Base-by-base conservation (phyloP, 2,888 invertebrate genomes). In the Vesta saturnalis region DNA sequence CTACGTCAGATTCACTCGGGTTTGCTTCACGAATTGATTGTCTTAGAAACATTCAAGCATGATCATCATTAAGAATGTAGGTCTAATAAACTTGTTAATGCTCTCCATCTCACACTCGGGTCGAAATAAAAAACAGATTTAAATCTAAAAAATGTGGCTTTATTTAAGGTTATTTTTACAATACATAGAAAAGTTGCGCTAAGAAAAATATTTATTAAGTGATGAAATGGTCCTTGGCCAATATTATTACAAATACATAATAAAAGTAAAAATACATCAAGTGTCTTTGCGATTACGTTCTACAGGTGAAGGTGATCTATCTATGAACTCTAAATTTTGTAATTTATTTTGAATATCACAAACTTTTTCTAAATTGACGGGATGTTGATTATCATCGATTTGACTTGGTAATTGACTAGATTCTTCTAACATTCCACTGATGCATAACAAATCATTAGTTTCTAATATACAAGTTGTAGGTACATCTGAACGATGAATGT, bases 281-380 rank as follows among this genome's bases (percentile, higher is more conserved):
- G 69, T 66, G 56, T 55, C 16, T 56, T 62, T 68, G 22, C 15
- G 56, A 39, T n/a, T n/a, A 19, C 60, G 59, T 16, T 69, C 69
- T 54, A 64, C 52, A 35, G 82, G 82, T 30, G 82, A 82, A 10
- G 82, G 82, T 15, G 82, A 81, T 63, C 81, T 76, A 69, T 82
- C 82, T 23, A 82, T 82, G 68, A 78, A 82, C 71, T 82, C 82
- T 57, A 82, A 74, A 74, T 76, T 77, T 68, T 81, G 80, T 63
- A 80, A 62, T 62, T 77, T 80, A 56, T 76, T 77, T 65, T 75
- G 72, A 14, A 78, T 71, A 57, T 77, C 76, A 71, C 63, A 68
- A 55, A 22, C 49, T 22, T 19, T 59, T 52, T 60, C 57, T 12
- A 49, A 49, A 49, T 18, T 18, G 3, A 3, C n/a, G 19, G 52